Conservation (phyloP, 2,888 invertebrate genomes). For the Erebia aethiops region DNA sequence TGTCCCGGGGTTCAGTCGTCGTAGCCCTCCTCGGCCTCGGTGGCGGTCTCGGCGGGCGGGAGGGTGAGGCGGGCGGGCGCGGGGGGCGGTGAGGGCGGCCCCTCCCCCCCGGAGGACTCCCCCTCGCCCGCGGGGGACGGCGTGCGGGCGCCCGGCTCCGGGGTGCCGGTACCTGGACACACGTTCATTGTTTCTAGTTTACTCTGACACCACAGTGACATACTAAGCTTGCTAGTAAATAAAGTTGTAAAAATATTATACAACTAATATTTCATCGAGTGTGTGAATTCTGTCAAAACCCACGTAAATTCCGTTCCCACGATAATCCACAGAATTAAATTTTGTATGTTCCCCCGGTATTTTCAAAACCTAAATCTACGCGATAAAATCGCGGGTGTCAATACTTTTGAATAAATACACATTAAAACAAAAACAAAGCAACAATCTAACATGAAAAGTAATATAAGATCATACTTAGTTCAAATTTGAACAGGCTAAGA, state of each 20-base stretch:
- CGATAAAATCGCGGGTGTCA: too few species aligned
- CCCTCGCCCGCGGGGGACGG: conserved; percentile 28
- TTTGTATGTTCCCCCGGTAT: too few species aligned
- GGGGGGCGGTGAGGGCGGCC: conserved; percentile 49
- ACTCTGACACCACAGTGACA: too few species aligned
- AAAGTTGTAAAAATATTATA: too few species aligned
- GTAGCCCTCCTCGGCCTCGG: conserved; percentile 74
- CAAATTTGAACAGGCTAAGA: conserved; percentile 29
- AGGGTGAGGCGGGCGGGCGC: conserved; percentile 37
- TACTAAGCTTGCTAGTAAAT: too few species aligned
- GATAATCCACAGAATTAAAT: too few species aligned
- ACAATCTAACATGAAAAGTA: neutral
- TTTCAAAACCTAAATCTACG: too few species aligned
- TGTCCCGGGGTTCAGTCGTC: conserved; percentile 43
- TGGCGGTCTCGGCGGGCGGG: conserved; percentile 76
- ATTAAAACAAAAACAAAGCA: too few species aligned
- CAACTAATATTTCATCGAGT: too few species aligned
- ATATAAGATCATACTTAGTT: conserved; percentile 23
- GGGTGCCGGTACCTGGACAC: conserved; percentile 13
- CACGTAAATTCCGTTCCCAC: too few species aligned
- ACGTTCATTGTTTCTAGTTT: neutral
- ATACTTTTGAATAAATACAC: too few species aligned
- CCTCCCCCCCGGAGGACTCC: conserved; percentile 13
- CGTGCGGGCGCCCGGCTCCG: conserved; percentile 14
- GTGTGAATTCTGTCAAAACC: too few species aligned